These are phyloP conservation scores for Serripes groenlandicus DNA, from an alignment of 2,888 invertebrate species.

Conservation along the genomic window DNA sequence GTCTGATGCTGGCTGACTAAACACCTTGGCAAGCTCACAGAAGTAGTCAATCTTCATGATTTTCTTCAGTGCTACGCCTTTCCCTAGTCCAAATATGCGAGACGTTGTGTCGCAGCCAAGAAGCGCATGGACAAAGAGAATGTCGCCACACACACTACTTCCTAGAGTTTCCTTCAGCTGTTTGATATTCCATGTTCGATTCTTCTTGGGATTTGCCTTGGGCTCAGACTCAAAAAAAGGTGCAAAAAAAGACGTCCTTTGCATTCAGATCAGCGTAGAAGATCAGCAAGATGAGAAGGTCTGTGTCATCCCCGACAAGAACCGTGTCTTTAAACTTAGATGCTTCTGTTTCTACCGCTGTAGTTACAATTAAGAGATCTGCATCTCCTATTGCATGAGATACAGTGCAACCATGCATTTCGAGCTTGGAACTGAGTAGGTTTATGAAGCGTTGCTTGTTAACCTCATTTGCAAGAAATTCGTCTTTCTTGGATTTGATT, in stretches of 20 bases:
- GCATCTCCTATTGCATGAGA: not conserved
- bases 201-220: not conserved
- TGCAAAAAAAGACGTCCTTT: not conserved
- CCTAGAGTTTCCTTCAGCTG: not conserved
- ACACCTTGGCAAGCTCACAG: not conserved
- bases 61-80: not conserved
- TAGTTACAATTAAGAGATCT: not conserved
- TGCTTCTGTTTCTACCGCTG: not conserved
- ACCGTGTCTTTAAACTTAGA: too few species aligned
- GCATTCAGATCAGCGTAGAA: not conserved
- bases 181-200: not conserved
- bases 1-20: not conserved
- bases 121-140: not conserved
- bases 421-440: not conserved
- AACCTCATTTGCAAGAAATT: not conserved
- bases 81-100: not conserved
- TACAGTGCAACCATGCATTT: not conserved
- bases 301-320: not conserved
- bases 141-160: not conserved
- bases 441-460: conserved; percentile 2
- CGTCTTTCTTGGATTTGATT: not conserved
- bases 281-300: not conserved
- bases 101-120: conserved; percentile 2
- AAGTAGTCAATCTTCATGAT: not conserved
- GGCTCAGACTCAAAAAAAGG: too few species aligned